Conservation (phyloP, 1,140 invertebrate genomes). For the Drosophila tropicalis region DNA sequence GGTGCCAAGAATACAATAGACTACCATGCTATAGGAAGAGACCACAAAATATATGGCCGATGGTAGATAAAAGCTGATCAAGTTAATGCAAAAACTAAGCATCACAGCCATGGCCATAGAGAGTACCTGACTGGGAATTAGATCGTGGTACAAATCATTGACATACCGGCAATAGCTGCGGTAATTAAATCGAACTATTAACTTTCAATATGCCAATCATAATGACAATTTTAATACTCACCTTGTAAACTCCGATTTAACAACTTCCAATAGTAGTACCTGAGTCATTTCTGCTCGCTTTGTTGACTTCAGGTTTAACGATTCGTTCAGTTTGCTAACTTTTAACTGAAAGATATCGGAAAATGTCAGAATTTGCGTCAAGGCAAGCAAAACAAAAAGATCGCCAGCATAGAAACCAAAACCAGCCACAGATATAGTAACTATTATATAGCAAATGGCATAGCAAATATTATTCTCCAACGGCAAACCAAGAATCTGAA, state of each 20-base stretch:
- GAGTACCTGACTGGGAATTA: constrained; percentile 57
- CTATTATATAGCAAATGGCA: constrained; percentile 39
- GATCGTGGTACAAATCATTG: constrained; percentile 44
- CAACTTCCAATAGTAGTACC: constrained; percentile 43
- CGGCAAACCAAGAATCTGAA: constrained; percentile 50
- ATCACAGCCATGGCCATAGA: constrained; percentile 47
- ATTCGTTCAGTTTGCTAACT: constrained; percentile 25
- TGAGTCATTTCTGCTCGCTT: not conserved
- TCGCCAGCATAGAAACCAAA: constrained; percentile 59
- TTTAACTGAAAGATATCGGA: constrained; percentile 54
- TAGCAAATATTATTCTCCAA: constrained; percentile 44
- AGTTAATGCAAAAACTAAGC: constrained; percentile 46
- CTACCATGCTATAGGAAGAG: constrained; percentile 55
- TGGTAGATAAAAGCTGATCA: constrained; percentile 49
- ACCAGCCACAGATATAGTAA: constrained; percentile 37
- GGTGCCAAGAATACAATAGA: constrained; percentile 65
- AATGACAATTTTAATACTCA: constrained; percentile 1
- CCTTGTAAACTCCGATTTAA: constrained; percentile 61
- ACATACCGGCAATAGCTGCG: constrained; percentile 49
- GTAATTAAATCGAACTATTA: too few relatives aligned
- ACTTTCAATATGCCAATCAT: not conserved
- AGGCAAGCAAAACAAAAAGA: constrained; percentile 40
- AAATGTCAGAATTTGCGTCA: constrained; percentile 55
- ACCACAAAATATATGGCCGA: constrained; percentile 49
- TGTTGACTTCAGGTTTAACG: constrained; percentile 26